Base-by-base conservation (phyloP, 2,797 vertebrate genomes). In the Odontamblyopus lacepedii region DNA sequence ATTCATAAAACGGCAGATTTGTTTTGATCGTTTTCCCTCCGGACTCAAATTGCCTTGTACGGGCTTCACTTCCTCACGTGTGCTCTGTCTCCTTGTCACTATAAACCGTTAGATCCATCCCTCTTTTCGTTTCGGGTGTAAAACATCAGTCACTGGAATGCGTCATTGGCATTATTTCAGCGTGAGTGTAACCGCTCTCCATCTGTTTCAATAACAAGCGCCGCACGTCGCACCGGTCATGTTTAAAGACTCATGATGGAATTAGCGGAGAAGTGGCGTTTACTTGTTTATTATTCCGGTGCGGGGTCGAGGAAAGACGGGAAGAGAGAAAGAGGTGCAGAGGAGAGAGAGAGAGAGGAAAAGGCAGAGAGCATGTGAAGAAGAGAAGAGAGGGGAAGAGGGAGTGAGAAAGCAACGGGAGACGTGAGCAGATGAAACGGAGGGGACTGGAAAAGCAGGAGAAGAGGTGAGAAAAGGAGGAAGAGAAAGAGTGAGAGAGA, bases 61-160 rank as follows among this genome's bases (percentile, higher is more conserved):
- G 7, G 12, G 18, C 5, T 15, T 30, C 13, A 60, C 5, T 15
- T 30, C 13, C 13, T 60, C 56, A 6, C 5, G 4, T 3, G 12
- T 2, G 50, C 16, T 53, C 18, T 35, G 77, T 5, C 82, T 63
- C 70, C 32, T 53, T 77, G 71, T 26, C 44, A 0, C 60, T 57
- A 83, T 78, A 41, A 77, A 74, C 48, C 59, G 76, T 71, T 71
- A 35, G 4, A 1, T n/a, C 70, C 70, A 71, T 82, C 74, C 55
- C 71, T 85, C 81, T 74, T 80, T 74, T 78, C 55, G 63, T 76
- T 78, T 53, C 67, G 66, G 44, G 68, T 19, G 51, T 51, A 61
- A 62, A 64, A 69, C 70, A 77, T 79, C 72, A 76, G 55, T 78
- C 77, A 73, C 77, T 82, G 81, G 57, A 81, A 75, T 68, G 72